Percentiles rank a stretch among this genome's conserved stretches.
These are phyloP conservation scores for Holacanthella duospinosa DNA, from an alignment of 2,888 invertebrate genomes.

Conservation along the genomic window DNA sequence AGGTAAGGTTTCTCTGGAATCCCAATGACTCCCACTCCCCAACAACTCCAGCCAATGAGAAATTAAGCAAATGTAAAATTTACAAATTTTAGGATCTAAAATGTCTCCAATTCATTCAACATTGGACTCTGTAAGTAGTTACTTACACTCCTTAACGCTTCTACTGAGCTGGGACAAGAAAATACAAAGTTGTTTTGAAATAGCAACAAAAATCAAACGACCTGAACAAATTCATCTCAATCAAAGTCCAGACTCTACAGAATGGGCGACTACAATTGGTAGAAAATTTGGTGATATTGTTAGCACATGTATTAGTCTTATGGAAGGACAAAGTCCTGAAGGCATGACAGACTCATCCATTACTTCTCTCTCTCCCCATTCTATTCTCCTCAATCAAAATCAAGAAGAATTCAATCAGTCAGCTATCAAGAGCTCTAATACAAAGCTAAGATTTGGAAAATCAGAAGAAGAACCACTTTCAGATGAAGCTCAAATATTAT, in stretches of 20 bases:
- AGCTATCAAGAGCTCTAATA: not conserved
- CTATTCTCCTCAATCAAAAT: not conserved
- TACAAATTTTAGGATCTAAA: not conserved
- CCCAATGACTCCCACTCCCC: no score
- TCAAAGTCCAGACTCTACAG: slow-evolving; percentile 17
- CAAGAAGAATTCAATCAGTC: not conserved
- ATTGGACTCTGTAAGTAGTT: slow-evolving; percentile 28
- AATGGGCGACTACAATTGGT: slow-evolving; percentile 34
- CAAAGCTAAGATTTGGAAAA: no score
- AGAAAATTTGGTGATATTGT: slow-evolving; percentile 32
- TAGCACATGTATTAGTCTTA: slow-evolving; percentile 25
- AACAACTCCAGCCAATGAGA: no score
- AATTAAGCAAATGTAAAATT: no score
- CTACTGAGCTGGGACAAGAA: slow-evolving; percentile 36
- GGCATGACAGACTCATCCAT: not conserved
- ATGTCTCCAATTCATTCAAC: slow-evolving; percentile 20
- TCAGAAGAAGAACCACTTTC: slow-evolving; percentile 31
- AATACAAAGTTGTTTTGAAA: slow-evolving; percentile 28
- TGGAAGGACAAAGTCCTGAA: slow-evolving; percentile 13
- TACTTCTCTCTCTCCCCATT: not conserved
- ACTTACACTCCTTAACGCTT: slow-evolving; percentile 32
- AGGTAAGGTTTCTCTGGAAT: slow-evolving; percentile 17
- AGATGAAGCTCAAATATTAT: slow-evolving; percentile 35
- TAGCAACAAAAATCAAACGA: slow-evolving; percentile 29
- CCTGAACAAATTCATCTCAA: slow-evolving; percentile 34